Conservation (phyloP, 2,113 vertebrate genomes). For the Rhinoptilus africanus region DNA sequence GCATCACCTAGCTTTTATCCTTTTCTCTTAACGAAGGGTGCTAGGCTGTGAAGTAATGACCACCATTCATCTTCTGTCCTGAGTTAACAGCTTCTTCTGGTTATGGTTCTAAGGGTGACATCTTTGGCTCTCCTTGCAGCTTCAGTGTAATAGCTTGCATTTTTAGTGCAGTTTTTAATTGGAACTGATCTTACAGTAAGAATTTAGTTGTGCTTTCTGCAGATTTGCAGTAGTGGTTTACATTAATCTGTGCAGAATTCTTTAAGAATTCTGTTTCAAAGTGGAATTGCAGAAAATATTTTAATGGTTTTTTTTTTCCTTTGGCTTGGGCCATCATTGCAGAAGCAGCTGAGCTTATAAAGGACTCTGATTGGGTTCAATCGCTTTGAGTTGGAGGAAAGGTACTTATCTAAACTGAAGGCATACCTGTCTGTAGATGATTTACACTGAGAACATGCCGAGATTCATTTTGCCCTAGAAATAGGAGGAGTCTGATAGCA, state of each 20-base stretch:
- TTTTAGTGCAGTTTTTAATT: not conserved
- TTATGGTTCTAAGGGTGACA: not conserved
- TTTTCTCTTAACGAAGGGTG: accelerated
- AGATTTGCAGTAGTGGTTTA: not conserved
- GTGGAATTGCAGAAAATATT: not conserved
- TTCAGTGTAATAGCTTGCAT: not conserved
- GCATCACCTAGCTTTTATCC: not conserved
- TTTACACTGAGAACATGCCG: not conserved
- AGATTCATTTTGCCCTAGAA: not conserved
- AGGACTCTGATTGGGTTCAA: not conserved
- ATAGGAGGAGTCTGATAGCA: not conserved
- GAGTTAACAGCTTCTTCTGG: not conserved
- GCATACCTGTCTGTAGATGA: not conserved
- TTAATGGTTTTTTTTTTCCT: not conserved
- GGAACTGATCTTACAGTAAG: not conserved
- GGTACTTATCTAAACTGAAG: not conserved
- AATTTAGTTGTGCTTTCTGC: not conserved
- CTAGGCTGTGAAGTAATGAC: not conserved
- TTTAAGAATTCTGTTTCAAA: not conserved
- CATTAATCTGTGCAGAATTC: not conserved
- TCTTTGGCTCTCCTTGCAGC: not conserved
- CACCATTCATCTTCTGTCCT: not conserved
- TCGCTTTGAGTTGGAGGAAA: not conserved
- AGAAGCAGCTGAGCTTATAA: not conserved
- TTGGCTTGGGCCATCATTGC: not conserved